Base-by-base conservation (phyloP, 1,140 invertebrate genomes). In the Helicoverpa armigera region DNA sequence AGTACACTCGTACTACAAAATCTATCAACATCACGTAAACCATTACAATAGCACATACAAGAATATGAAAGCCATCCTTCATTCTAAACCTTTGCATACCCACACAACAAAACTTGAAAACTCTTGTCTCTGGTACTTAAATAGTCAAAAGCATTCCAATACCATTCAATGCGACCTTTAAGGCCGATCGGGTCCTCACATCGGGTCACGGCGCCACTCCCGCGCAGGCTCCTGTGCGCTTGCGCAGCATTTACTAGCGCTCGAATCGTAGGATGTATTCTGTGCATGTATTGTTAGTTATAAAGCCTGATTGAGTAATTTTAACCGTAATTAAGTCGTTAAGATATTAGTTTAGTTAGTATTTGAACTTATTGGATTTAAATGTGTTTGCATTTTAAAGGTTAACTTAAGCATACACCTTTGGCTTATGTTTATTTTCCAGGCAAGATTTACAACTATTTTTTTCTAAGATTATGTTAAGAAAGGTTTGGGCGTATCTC, bases 131-230 rank as follows among this genome's bases (percentile, higher is more conserved):
- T 16, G 48, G 29, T 54, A 56, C 54, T 74, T 58, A 74, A 74
- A 74, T 70, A 79, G 63, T 79, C 65, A 79, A 58, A 79, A 79
- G 78, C 78, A 80, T 80, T 80, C 78, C 78, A 63, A 79, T 69
- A 81, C 58, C 75, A 83, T 85, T 83, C 70, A 79, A 54, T 48
- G 75, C 85, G 83, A 86, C 85, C 85, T 86, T 86, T 86, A 85
- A 86, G 85, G 85, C 85, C 80, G 85, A 80, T 83, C 76, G 81
- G 82, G 80, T 63, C 77, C 63, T 77, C 63, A 53, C 82, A 83
- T 83, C 77, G 77, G 81, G 85, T 85, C 84, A 72, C 67, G 79
- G 70, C 85, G 79, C 63, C 85, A 81, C 85, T 81, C 84, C 78
- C 53, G 82, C 82, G 82, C 77, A 80, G 50, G 74, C 58, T 51